Percentiles rank a stretch among this genome's conserved stretches.
Evolutionary conservation across 2,888 invertebrate genomes (phyloP).

Genomic region (Seira musarum): DNA sequence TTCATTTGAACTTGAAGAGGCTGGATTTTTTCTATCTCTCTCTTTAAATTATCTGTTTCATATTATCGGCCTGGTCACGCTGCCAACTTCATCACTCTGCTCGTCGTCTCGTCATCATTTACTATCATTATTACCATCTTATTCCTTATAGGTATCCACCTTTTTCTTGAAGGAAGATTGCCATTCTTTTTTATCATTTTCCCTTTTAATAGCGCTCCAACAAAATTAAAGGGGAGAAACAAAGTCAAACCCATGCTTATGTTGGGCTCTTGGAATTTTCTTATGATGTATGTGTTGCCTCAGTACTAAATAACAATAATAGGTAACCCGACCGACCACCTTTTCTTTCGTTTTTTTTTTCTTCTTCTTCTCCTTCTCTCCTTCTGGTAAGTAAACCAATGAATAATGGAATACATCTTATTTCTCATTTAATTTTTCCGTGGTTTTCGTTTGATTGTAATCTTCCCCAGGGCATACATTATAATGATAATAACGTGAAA

Average conservation of each 20-base stretch:
- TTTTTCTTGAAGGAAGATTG: conserved; percentile 23
- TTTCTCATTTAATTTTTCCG: conserved; percentile 48
- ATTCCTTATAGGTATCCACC: conserved; percentile 24
- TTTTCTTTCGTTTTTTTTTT: conserved; percentile 15
- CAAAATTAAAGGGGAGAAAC: conserved; percentile 48
- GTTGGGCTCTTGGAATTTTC: conserved; percentile 35
- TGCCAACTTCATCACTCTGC: not conserved
- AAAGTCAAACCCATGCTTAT: conserved; percentile 40
- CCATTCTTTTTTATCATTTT: conserved; percentile 13
- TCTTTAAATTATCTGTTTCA: too few relatives aligned
- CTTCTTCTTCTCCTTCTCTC: not conserved
- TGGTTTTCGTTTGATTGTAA: not conserved
- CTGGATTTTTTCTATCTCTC: too few relatives aligned
- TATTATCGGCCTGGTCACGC: too few relatives aligned
- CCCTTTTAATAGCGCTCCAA: conserved; percentile 18
- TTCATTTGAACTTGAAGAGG: too few relatives aligned
- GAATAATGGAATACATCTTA: conserved; percentile 51
- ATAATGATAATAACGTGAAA: too few relatives aligned
- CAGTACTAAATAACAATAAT: conserved; percentile 38
- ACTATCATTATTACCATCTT: conserved; percentile 26
- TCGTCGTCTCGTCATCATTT: conserved; percentile 16
- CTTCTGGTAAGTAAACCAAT: conserved; percentile 35
- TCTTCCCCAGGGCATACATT: too few relatives aligned
- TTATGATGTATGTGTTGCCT: conserved; percentile 39
- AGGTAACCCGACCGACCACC: conserved; percentile 48